phyloP scores from a whole-genome alignment of 2,113 vertebrate species.

The Zeus faber region DNA sequence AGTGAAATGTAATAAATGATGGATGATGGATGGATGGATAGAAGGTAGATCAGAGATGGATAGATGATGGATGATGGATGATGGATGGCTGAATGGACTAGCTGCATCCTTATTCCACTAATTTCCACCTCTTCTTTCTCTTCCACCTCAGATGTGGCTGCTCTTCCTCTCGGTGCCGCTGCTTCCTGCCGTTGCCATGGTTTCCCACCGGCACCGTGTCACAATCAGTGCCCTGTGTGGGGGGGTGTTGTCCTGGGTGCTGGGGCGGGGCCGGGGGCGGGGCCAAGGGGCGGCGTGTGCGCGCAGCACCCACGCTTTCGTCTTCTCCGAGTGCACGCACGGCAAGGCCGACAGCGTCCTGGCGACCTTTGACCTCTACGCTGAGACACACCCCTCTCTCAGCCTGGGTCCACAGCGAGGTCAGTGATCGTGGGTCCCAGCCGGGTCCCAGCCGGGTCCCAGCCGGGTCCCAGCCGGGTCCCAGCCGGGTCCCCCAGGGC shows the following conservation, averaged over 20 bases:
- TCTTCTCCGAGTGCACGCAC: conserved; percentile 70
- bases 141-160: conserved; percentile 54
- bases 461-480: no score
- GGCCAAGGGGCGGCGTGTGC: conserved; percentile 29
- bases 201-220: conserved; percentile 13
- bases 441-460: no score
- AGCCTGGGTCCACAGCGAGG: conserved; percentile 56
- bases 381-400: conserved; percentile 34
- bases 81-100: no score
- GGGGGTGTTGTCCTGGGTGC: conserved; percentile 29
- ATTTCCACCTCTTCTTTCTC: background rate
- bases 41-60: no score
- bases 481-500: no score
- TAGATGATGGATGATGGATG: no score
- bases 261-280: conserved; percentile 24
- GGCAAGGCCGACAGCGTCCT: conserved; percentile 67
- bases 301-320: conserved; percentile 54
- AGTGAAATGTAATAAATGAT: no score
- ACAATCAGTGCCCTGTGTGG: conserved; percentile 23
- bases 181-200: conserved; percentile 44
- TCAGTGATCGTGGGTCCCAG: no score
- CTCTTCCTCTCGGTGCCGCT: conserved; percentile 41
- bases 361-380: conserved; percentile 64
- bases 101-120: no score
- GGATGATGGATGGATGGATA: no score